Percentiles rank a stretch among this genome's conserved stretches.
Evolutionary conservation across 2,888 invertebrate genomes (phyloP).

Genomic region (Drosophila austrosaltans): DNA sequence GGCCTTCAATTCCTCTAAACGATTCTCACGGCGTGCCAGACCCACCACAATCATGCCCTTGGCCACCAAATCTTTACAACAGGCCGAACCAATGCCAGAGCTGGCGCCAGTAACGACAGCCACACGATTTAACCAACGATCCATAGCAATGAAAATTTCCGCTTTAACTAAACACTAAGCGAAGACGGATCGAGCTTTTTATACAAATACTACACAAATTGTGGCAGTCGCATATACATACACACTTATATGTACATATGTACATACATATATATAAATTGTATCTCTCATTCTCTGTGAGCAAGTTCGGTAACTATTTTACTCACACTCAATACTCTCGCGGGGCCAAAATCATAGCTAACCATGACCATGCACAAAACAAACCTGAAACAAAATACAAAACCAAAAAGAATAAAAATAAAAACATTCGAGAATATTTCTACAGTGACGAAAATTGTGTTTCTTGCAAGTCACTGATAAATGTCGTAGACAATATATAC

Average conservation of each 20-base stretch:
- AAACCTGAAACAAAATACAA: not conserved
- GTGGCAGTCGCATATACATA: not conserved
- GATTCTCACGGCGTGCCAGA: slow-evolving; percentile 84
- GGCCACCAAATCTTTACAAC: slow-evolving; percentile 82
- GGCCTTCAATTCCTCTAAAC: slow-evolving; percentile 76
- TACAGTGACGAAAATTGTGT: not conserved
- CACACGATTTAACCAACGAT: slow-evolving; percentile 86
- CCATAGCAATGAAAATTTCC: slow-evolving; percentile 46
- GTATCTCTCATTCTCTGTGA: not conserved
- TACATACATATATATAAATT: not conserved
- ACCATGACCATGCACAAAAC: slow-evolving; percentile 5
- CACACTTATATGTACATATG: no score
- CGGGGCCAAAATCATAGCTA: not conserved
- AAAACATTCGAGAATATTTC: not conserved
- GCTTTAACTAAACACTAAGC: not conserved
- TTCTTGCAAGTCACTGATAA: not conserved
- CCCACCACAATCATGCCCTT: slow-evolving; percentile 85
- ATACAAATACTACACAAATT: not conserved
- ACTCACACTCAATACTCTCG: not conserved
- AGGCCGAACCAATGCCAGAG: slow-evolving; percentile 85
- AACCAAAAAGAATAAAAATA: not conserved
- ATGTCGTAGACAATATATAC: not conserved
- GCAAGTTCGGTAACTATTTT: not conserved
- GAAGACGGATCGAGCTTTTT: not conserved
- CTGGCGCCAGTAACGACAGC: slow-evolving; percentile 87